phyloP scores from a whole-genome alignment of 2,113 vertebrate species.

The Dromiciops gliroides region DNA sequence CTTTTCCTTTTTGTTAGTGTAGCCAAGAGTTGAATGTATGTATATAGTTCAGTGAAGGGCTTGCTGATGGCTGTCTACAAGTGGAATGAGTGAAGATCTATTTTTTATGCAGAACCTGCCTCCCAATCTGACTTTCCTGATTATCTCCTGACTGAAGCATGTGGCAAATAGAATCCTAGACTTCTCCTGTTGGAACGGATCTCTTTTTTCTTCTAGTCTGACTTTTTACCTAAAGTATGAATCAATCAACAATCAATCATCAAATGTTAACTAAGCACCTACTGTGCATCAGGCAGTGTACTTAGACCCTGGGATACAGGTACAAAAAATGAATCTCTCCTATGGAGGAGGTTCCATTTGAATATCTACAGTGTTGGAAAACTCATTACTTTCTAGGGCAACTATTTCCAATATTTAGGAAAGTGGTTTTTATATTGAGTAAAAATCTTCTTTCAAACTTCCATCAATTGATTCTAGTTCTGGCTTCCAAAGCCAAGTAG shows the following conservation, averaged over 20 bases:
- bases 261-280: neutral
- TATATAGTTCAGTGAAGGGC: neutral
- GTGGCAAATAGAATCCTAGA: neutral
- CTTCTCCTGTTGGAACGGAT: neutral
- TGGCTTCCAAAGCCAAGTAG: neutral
- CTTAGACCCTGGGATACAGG: neutral
- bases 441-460: neutral
- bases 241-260: neutral
- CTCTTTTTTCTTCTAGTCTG: neutral
- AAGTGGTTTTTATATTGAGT: neutral
- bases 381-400: neutral
- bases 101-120: neutral
- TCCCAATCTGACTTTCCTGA: neutral
- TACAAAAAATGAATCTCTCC: neutral
- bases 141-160: neutral
- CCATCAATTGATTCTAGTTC: neutral
- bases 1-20: neutral
- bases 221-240: neutral
- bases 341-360: neutral
- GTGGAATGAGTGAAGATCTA: neutral
- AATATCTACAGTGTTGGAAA: neutral
- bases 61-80: neutral
- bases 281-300: neutral
- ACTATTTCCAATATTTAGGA: neutral
- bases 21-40: neutral